Evolutionary conservation across 2,113 vertebrate species (phyloP).

Genomic region (Noctilio leporinus): DNA sequence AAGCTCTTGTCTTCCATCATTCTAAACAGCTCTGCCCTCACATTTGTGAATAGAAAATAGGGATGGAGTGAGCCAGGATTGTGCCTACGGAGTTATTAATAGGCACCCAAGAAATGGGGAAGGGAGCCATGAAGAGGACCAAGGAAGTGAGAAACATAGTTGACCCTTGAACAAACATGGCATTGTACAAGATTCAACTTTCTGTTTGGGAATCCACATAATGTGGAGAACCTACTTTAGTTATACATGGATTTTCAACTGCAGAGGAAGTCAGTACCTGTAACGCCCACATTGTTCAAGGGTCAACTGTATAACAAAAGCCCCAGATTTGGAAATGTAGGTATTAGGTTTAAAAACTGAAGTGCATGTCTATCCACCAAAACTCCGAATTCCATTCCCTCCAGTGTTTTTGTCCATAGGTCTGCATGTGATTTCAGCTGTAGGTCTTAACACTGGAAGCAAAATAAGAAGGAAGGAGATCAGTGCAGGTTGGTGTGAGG

Average conservation of each 20-base stretch:
- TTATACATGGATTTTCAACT: background rate
- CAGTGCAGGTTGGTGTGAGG: background rate
- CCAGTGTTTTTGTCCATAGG: background rate
- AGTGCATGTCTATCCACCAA: background rate
- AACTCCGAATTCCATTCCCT: background rate
- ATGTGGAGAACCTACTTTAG: background rate
- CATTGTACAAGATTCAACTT: background rate
- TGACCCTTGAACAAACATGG: background rate
- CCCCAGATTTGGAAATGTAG: background rate
- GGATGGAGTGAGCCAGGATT: background rate
- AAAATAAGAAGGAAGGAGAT: background rate
- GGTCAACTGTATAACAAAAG: background rate
- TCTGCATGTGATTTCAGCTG: background rate
- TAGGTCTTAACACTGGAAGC: background rate
- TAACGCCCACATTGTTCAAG: background rate
- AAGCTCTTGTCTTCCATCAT: background rate
- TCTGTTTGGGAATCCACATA: background rate
- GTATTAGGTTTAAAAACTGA: background rate
- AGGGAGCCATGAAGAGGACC: background rate
- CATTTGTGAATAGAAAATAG: background rate
- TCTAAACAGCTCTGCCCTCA: background rate
- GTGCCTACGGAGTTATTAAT: background rate
- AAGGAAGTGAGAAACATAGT: background rate
- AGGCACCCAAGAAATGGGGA: background rate
- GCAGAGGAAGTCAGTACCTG: no score